These are phyloP conservation scores for Sebastes variabilis DNA, from an alignment of 2,797 vertebrate genomes.

Conservation along the genomic window DNA sequence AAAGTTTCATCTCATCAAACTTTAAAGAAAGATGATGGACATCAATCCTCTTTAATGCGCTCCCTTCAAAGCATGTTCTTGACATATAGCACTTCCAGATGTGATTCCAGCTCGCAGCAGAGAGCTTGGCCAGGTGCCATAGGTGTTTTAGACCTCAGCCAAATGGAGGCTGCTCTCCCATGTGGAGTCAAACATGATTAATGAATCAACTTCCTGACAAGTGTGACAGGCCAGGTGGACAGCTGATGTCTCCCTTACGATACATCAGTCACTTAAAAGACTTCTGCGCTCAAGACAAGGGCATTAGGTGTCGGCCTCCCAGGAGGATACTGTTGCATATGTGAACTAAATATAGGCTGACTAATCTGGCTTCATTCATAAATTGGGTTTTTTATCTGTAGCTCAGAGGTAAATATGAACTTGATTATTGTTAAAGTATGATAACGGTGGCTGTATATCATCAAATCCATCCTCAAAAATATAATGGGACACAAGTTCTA, in stretches of 20 bases:
- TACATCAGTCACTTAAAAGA: slow-evolving; percentile 42
- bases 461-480: neutral
- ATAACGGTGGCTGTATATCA: neutral
- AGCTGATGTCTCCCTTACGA: slow-evolving; percentile 59
- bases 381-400: neutral
- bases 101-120: slow-evolving; percentile 17
- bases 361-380: neutral
- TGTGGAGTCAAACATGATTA: slow-evolving; percentile 72
- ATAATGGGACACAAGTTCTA: neutral
- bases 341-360: slow-evolving; percentile 21
- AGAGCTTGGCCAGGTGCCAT: slow-evolving; percentile 46
- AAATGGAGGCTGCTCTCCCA: slow-evolving; percentile 49
- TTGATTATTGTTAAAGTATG: neutral
- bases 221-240: slow-evolving; percentile 61
- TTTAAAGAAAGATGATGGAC: slow-evolving; percentile 44
- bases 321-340: slow-evolving; percentile 8
- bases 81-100: slow-evolving; percentile 48
- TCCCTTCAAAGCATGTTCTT: slow-evolving; percentile 26
- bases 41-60: slow-evolving; percentile 38
- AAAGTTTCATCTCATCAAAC: slow-evolving; percentile 49
- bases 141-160: slow-evolving; percentile 52
- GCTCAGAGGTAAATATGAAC: neutral
- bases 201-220: slow-evolving; percentile 66
- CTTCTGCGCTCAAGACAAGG: slow-evolving; percentile 33
- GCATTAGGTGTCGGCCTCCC: slow-evolving; percentile 11